Evolutionary conservation across 2,797 vertebrate genomes (phyloP), one percentile per base, ranked within the genome.

Genomic region (Anguilla marmorata): DNA sequence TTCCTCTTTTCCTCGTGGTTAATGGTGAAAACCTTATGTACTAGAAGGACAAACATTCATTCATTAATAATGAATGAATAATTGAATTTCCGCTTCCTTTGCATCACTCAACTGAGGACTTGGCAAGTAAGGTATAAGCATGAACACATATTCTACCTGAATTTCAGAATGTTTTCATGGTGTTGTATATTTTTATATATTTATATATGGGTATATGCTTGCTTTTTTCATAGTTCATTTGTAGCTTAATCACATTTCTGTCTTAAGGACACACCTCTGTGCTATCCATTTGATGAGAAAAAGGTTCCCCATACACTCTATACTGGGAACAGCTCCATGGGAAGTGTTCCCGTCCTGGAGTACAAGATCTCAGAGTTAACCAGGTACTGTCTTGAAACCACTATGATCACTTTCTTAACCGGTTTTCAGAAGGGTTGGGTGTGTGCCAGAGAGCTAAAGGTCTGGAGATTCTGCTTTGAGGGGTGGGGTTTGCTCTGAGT

Each of bases 341-440:
- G 76, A n/a, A 37, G n/a, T 50, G 50, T 83, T 14, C 60, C 82
- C 8, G 48, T 85, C 52, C 58, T 87, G 37, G 21, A 88, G 33
- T 74, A 80, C 60, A 84, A 86, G 19, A n/a, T 88, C 84, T 60
- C 33, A 2, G 74, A 84, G 60, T 27, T 88, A 72, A 16, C 72
- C 84, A 82, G 69, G 82, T 54, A 85, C 58, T 69, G 21, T 27
- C 85, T 9, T 21, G 6, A 0, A 30, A 24, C 19, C 8, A 0
- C 79, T 8, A 19, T 82, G 79, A 50, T 1, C 45, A 48, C 16
- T 21, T 8, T 50, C 8, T 48, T n/a, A n/a, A 24, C 16, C 11
- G 21, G 21, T 45, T 45, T 37, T 19, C 33, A 79, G 5, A 21
- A 41, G 16, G 74, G 16, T 37, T 37, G 27, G 69, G 30, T 37